Evolutionary conservation across 2,888 invertebrate genomes (phyloP), one percentile per base, ranked within the genome.

Genomic region (Antheraea assamensis): DNA sequence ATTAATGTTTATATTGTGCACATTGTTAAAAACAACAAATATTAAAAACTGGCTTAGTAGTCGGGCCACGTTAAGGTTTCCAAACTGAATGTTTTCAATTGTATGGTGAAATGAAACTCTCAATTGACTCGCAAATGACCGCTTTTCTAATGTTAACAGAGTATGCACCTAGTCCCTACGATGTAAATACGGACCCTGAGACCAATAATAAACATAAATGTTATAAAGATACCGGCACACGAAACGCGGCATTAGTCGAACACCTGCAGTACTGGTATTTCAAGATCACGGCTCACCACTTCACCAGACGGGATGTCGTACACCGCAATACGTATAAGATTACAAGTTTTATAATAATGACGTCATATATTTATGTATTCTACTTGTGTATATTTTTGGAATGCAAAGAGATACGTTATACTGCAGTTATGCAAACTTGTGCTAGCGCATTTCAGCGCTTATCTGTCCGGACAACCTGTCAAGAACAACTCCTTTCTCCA

Each of bases 181-280:
- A 58, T 7, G 58, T 58, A 58, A 21, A 4, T 58, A 10, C n/a
- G 24, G 24, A 10, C 24, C 24, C 24, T 58, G 24, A n/a, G 10
- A n/a, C 21, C 19, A n/a, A n/a, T 15, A 55, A 19, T n/a, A n/a
- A 55, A 55, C 58, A 61, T 61, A 61, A 15, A 61, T 3, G 13
- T 13, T 27, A 17, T 27, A 61, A 61, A 61, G 61, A 27, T 13
- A 61, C 19, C 35, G 66, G 19, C 66, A 68, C 21, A 7, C 66
- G 66, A 35, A 4, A 68, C 21, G 66, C 35, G 66, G 10, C 35
- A 68, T 68, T 68, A 31, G 17, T 21, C 66, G 35, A 68, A 68
- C 66, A 68, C 66, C 66, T 68, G 66, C 66, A 21, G 31, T 31
- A 35, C 66, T 68, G 66, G 66, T 35, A 68, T 68, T 68, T 68